These are phyloP conservation scores for Abscondita cerata DNA, from an alignment of 2,888 invertebrate genomes.

Conservation along the genomic window DNA sequence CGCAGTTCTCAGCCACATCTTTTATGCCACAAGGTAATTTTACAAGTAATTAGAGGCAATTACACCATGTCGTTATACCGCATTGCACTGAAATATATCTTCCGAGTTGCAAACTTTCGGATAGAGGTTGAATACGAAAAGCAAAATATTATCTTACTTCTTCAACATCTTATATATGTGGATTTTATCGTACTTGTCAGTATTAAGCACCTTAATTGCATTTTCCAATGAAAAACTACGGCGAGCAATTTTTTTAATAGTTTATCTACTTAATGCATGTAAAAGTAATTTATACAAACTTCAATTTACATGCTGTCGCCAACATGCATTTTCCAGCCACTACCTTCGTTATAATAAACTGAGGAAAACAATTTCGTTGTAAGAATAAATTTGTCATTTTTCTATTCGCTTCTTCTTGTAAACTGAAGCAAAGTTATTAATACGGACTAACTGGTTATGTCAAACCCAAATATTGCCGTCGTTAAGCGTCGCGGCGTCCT, in stretches of 20 bases:
- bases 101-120: conserved; percentile 50
- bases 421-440: conserved; percentile 61
- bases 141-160: conserved; percentile 53
- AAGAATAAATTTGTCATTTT: conserved; percentile 60
- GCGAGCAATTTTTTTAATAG: conserved; percentile 16
- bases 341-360: conserved; percentile 55
- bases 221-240: conserved; percentile 12
- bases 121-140: conserved; percentile 44
- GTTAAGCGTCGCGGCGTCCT: conserved; percentile 54
- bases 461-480: conserved; percentile 61
- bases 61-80: conserved; percentile 60
- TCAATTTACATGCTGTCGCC: conserved; percentile 60
- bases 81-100: conserved; percentile 57
- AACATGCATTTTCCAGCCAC: conserved; percentile 57
- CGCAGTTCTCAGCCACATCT: conserved; percentile 54
- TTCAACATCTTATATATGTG: conserved; percentile 28
- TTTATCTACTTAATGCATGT: conserved; percentile 30
- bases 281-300: conserved; percentile 43
- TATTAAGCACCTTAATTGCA: conserved; percentile 32
- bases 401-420: conserved; percentile 57
- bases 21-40: conserved; percentile 62
- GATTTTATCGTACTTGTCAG: neutral
- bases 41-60: conserved; percentile 63
- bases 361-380: conserved; percentile 54
- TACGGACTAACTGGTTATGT: conserved; percentile 62